Evolutionary conservation across 2,888 invertebrate genomes (phyloP), one percentile per base, ranked within the genome.

Genomic region (Exocentrus adspersus): DNA sequence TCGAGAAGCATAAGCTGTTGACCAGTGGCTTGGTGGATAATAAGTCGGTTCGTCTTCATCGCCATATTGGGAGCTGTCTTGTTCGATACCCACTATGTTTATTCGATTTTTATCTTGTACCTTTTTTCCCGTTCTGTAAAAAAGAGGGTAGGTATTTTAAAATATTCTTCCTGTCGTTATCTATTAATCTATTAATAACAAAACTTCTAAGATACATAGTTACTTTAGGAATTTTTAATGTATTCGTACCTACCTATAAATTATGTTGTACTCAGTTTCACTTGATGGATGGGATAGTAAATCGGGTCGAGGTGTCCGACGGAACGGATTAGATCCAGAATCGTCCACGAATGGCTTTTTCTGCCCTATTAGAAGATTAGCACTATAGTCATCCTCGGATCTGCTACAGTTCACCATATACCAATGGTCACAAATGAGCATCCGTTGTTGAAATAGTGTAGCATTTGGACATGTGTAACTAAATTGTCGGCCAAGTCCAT

Each of bases 341-440:
- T 84, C 83, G 51, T 81, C 83, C 0, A 92, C 89, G 78, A 92
- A 92, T 0, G 89, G 90, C 74, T 89, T 90, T 5, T 87, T 84
- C 80, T 91, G 91, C 1, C 91, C 92, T 59, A 92, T 91, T 2
- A 91, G 83, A 12, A 90, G 81, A 78, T 92, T 92, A 9, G 91
- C 91, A 50, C 85, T 84, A 76, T 91, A 92, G 76, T 90, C 88
- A 75, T 89, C 88, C 75, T 89, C 89, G 0, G 91, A 87, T 79
- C 86, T 87, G 74, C 89, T 89, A 76, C 92, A 92, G 82, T 92
- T 90, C 62, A 92, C 92, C 91, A 92, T 91, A 80, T 92, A 92
- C 92, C 89, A 90, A 79, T 92, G 92, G 81, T 92, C 92, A 78
- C 92, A 92, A 78, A 92, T 88, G 66, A 92, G 85, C 91, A 92